These are phyloP conservation scores for Atherinosoma microstoma DNA, from an alignment of 2,797 vertebrate genomes.

Conservation along the genomic window DNA sequence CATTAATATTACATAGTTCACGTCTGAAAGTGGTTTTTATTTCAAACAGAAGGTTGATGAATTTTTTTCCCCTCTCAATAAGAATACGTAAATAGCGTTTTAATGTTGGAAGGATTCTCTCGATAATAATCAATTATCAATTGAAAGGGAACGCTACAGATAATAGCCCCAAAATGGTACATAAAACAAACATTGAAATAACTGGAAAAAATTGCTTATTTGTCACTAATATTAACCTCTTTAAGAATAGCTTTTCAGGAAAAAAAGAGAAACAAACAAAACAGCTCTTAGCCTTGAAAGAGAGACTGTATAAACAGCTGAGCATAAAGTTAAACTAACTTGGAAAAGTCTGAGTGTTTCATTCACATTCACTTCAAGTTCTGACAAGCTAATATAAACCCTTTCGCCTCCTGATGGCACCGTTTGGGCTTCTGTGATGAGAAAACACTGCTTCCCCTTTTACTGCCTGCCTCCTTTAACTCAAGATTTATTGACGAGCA, in stretches of 20 bases:
- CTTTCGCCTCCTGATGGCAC: conserved; percentile 21
- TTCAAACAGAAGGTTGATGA: no score
- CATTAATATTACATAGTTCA: not conserved
- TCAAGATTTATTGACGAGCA: conserved; percentile 2
- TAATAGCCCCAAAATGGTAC: no score
- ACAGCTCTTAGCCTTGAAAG: not conserved
- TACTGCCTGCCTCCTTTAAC: conserved; percentile 2
- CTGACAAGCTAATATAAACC: conserved; percentile 56
- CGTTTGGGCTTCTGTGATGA: conserved; percentile 1
- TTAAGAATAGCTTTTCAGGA: no score
- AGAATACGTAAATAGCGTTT: no score
- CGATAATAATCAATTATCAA: no score
- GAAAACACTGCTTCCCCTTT: conserved; percentile 32
- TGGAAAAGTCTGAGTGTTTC: conserved; percentile 16
- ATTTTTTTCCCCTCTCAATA: no score
- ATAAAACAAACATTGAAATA: no score
- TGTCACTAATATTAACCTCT: no score
- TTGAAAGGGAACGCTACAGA: no score
- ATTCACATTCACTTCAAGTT: conserved; percentile 60
- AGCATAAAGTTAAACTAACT: not conserved
- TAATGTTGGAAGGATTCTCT: no score
- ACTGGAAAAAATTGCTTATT: no score
- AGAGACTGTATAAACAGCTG: not conserved
- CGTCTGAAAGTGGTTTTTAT: not conserved
- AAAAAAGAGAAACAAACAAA: no score